phyloP scores from a whole-genome alignment of 2,113 vertebrate species.

The Amblyornis subalaris region DNA sequence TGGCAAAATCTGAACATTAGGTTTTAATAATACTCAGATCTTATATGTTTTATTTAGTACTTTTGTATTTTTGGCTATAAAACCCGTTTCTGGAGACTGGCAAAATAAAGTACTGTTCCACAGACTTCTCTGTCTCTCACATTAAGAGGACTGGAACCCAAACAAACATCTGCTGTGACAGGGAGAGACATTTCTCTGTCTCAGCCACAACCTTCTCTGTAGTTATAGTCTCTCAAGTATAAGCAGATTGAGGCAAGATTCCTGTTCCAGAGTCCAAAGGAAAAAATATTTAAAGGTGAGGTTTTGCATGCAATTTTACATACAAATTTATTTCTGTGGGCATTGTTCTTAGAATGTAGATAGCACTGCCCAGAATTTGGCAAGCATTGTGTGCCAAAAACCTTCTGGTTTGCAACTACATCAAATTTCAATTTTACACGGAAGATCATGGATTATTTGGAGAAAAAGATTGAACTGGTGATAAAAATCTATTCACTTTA shows the following conservation, averaged over 20 bases:
- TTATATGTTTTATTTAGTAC: background rate
- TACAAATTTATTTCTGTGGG: background rate
- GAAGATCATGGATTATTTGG: background rate
- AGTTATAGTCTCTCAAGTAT: background rate
- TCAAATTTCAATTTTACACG: background rate
- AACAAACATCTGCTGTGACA: background rate
- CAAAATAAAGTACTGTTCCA: background rate
- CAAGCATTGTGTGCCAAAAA: background rate
- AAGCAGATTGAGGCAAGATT: background rate
- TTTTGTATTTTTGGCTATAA: background rate
- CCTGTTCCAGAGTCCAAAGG: background rate
- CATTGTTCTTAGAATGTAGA: background rate
- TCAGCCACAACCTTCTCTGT: background rate
- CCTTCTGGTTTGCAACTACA: background rate
- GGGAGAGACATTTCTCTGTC: background rate
- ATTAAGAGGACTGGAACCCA: background rate
- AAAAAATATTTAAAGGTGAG: background rate
- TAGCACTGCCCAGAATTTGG: background rate
- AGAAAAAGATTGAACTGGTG: background rate
- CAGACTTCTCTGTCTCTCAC: background rate
- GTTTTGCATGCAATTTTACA: background rate
- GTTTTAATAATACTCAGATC: background rate
- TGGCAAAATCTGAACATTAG: background rate
- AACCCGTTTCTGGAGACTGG: background rate
- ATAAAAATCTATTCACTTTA: background rate